phyloP scores from a whole-genome alignment of 1,140 invertebrate genomes.

The Drosophila mojavensis region DNA sequence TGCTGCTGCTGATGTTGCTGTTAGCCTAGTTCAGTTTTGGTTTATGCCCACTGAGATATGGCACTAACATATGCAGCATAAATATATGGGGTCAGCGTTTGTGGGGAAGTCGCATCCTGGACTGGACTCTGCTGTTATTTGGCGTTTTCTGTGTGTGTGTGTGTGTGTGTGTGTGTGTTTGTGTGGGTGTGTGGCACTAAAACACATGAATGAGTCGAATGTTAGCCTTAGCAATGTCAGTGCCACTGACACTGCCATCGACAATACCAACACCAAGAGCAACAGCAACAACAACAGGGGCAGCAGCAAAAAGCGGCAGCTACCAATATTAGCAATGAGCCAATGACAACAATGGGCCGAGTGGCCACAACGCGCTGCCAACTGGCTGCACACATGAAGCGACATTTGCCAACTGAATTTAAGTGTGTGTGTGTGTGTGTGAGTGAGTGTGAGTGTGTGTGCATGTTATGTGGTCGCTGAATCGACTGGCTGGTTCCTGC shows the following conservation, averaged over 20 bases:
- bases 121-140: conserved; percentile 42
- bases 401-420: conserved; percentile 26
- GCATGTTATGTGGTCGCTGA: conserved; percentile 54
- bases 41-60: conserved; percentile 75
- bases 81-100: conserved; percentile 58
- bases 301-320: conserved; percentile 49
- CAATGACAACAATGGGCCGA: conserved; percentile 76
- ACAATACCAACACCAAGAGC: conserved; percentile 28
- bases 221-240: conserved; percentile 52
- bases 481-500: conserved; percentile 56
- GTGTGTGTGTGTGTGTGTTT: conserved; percentile 34
- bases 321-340: conserved; percentile 77
- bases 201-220: conserved; percentile 74
- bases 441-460: conserved; percentile 15
- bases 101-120: conserved; percentile 59
- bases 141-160: not conserved
- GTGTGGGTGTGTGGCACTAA: conserved; percentile 64
- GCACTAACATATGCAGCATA: conserved; percentile 78
- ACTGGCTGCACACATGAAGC: conserved; percentile 38
- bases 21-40: conserved; percentile 72
- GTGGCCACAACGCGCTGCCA: conserved; percentile 54
- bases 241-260: conserved; percentile 66
- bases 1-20: conserved; percentile 52
- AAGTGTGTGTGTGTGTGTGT: not conserved
- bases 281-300: not conserved